These are phyloP conservation scores for Brachionus paranguensis DNA, from an alignment of 1,140 invertebrate species.

Conservation along the genomic window DNA sequence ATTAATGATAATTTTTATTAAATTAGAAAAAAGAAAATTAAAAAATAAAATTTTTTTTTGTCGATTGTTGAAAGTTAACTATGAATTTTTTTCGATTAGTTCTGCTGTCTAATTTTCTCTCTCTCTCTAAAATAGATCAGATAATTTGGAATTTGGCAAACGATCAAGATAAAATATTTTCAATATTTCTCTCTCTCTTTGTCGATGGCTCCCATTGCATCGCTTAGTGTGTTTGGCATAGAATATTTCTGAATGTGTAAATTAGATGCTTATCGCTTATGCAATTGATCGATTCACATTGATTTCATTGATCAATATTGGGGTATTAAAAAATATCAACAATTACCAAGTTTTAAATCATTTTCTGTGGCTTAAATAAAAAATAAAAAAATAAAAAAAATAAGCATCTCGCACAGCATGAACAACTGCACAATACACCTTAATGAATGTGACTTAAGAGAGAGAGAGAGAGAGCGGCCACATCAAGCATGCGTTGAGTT, in stretches of 20 bases:
- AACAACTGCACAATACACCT: neutral
- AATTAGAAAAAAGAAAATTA: neutral
- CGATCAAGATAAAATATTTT: constrained; percentile 27
- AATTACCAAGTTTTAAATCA: neutral
- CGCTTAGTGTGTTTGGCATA: neutral
- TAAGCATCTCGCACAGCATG: neutral
- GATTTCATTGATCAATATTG: neutral
- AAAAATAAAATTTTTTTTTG: neutral
- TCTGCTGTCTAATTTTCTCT: neutral
- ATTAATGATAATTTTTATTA: constrained; percentile 23
- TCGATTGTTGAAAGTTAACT: neutral
- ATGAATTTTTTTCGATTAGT: constrained; percentile 21
- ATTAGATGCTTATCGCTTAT: constrained; percentile 27
- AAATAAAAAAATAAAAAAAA: neutral
- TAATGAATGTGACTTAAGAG: neutral
- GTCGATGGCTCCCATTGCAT: neutral
- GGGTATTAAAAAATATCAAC: neutral
- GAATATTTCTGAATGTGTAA: constrained; percentile 7
- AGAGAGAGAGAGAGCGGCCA: neutral
- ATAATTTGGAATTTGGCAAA: neutral
- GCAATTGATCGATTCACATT: constrained; percentile 15
- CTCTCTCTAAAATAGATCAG: neutral
- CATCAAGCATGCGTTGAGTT: neutral
- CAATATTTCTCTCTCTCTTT: neutral
- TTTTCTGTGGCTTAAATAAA: neutral